phyloP scores from a whole-genome alignment of 2,113 vertebrate species.

The western clawed frog (Xenopus tropicalis) region UCB_Xtro_10.0 CM004450.2:12862001-12862500 shows the following conservation, averaged over 20 bases:
- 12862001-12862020: no score
- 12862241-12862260: slow-evolving; percentile 14
- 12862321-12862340: neutral
- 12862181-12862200: slow-evolving; percentile 1
- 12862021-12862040: no score
- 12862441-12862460: neutral
- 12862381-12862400: neutral
- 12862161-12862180: neutral
- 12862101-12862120: neutral
- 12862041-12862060: no score
- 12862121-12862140: neutral
- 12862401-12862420: neutral
- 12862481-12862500: slow-evolving; percentile 16
- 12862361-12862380: neutral
- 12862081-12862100: no score
- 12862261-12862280: slow-evolving; percentile 32
- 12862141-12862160: slow-evolving; percentile 6
- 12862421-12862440: no score
- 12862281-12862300: slow-evolving; percentile 3
- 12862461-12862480: neutral
- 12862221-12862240: slow-evolving; percentile 5
- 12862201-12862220: slow-evolving; percentile 24
- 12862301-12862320: neutral
- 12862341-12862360: neutral
- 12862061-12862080: no score